phyloP scores from a whole-genome alignment of 2,888 invertebrate species.

The Microctonus hyperodae region DNA sequence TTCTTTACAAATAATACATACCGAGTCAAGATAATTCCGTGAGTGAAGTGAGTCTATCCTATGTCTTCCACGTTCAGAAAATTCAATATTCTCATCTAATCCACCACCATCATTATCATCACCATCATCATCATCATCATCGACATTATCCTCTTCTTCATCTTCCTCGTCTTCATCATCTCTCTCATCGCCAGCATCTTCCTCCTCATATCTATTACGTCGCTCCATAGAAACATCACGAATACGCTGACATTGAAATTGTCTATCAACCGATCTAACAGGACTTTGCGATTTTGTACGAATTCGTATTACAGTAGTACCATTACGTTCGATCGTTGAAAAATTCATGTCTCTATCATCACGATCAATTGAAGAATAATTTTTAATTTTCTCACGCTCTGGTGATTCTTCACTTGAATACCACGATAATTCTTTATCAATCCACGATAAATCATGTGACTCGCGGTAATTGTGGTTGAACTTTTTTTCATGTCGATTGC shows the following conservation, averaged over 20 bases:
- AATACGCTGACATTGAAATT: conserved; percentile 9
- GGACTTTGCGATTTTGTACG: conserved; percentile 43
- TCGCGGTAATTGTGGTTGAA: conserved; percentile 20
- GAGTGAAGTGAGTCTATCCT: conserved; percentile 5
- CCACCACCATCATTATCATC: background rate
- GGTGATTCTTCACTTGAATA: conserved; percentile 40
- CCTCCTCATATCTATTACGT: conserved; percentile 40
- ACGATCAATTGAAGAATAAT: conserved; percentile 47
- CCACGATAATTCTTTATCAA: conserved; percentile 30
- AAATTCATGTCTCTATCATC: conserved; percentile 34
- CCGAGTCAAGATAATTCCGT: conserved; percentile 21
- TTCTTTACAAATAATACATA: too few species aligned
- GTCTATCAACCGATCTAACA: conserved; percentile 24
- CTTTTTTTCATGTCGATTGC: conserved; percentile 7
- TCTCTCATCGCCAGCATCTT: conserved; percentile 45
- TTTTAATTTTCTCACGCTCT: conserved; percentile 49
- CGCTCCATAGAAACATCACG: conserved; percentile 4
- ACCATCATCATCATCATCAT: conserved; percentile 19
- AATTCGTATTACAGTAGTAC: conserved; percentile 53
- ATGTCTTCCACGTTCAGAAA: conserved; percentile 7
- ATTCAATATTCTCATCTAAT: conserved; percentile 6
- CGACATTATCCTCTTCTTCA: background rate
- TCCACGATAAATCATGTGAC: conserved; percentile 27
- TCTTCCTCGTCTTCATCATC: conserved; percentile 28
- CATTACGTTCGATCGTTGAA: conserved; percentile 49